Base-by-base conservation (phyloP, 2,888 invertebrate genomes). In the Deroplatys truncata region DNA sequence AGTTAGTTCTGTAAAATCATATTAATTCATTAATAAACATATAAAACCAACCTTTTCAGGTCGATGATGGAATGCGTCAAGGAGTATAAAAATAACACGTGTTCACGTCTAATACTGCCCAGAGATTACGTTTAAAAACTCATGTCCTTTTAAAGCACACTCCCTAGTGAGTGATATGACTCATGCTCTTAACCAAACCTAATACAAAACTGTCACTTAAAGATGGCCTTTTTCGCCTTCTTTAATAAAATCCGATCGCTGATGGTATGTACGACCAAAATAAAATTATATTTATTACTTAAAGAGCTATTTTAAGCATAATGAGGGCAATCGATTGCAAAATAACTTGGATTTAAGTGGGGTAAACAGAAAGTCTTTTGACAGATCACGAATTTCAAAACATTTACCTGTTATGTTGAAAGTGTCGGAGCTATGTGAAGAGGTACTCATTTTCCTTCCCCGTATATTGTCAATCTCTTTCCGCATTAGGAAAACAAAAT, bases 1-100 rank as follows among this genome's bases (percentile, higher is more conserved):
- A 91, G 98, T 97, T 93, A 98, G 94, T 95, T 98, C 98, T 98
- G 95, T 91, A 96, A 95, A 92, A 92, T 56, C 5, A 72, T 4
- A 72, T 20, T 72, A 15, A 13, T 13, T 49, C 7, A 2, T 20
- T 25, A 43, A 93, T 91, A 91, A 85, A 92, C 91, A 90, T 89
- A 88, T 29, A 84, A 56, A 35, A 35, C 2, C 10, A 1, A 43
- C 10, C 43, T 43, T 43, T 7, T 43, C 13, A 13, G 43, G 1
- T 43, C 43, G 13, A 43, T 43, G 10, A 13, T 43, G 3, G 2
- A 31, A 43, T 13, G 2, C 13, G 43, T 13, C 43, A 43, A 43
- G 35, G 8, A 35, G 7, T 56, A 56, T 8, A 25, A 72, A 20
- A 9, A 20, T 56, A 84, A 72, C 85, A 49, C 87, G 85, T 35